These are phyloP conservation scores for Phalloptychus januarius DNA, from an alignment of 2,797 vertebrate genomes.

Conservation along the genomic window DNA sequence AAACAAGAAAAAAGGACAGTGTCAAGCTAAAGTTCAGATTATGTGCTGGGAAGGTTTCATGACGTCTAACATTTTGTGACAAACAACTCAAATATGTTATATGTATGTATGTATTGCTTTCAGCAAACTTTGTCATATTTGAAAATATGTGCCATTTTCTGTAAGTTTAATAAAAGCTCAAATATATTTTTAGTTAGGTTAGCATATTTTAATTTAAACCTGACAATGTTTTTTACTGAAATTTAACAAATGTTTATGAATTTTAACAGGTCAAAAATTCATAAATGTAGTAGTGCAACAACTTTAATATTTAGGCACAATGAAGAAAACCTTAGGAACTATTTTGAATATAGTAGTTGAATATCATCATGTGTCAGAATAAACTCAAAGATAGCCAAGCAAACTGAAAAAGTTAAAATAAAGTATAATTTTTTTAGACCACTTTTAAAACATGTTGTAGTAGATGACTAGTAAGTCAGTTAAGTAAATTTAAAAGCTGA, in stretches of 20 bases:
- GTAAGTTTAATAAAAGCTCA: neutral
- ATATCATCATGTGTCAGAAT: neutral
- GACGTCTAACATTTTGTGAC: neutral
- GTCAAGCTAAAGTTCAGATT: conserved; percentile 10
- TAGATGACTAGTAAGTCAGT: neutral
- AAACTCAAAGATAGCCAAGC: neutral
- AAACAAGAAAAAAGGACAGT: neutral
- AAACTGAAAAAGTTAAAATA: neutral
- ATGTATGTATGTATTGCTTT: neutral
- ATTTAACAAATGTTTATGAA: too few species aligned
- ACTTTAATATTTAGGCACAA: neutral
- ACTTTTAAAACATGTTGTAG: neutral
- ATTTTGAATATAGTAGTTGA: too few species aligned
- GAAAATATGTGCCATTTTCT: conserved; percentile 5
- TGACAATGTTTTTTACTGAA: too few species aligned
- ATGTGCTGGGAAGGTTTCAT: neutral
- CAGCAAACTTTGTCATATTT: conserved; percentile 5
- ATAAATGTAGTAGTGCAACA: neutral
- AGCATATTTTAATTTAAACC: neutral
- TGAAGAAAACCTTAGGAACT: neutral
- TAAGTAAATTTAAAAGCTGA: neutral
- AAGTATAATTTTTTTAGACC: neutral
- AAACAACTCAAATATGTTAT: conserved; percentile 5
- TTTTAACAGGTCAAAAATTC: too few species aligned
- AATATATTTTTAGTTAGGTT: too few species aligned